These are phyloP conservation scores for Ochlodes sylvanus DNA, from an alignment of 2,888 invertebrate species.

Conservation along the genomic window DNA sequence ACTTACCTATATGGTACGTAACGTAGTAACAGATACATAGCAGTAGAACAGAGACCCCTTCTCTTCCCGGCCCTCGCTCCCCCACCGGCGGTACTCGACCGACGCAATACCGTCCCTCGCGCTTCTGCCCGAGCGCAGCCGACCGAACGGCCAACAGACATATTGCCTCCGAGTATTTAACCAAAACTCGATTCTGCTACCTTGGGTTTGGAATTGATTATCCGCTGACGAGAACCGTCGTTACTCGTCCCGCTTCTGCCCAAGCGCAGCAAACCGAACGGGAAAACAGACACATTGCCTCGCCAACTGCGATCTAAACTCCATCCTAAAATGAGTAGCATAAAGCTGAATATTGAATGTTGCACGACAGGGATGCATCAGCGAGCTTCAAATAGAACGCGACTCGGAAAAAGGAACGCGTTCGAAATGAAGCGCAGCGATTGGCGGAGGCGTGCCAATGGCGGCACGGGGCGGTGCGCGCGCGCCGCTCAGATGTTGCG, in stretches of 20 bases:
- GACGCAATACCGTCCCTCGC: background rate
- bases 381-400: slow-evolving; percentile 82
- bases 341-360: slow-evolving; percentile 50
- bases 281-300: slow-evolving; percentile 75
- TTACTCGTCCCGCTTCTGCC: slow-evolving; percentile 72
- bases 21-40: slow-evolving; percentile 47
- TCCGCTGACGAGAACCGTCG: slow-evolving; percentile 57
- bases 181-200: background rate
- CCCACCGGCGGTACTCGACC: slow-evolving; percentile 49
- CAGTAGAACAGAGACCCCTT: slow-evolving; percentile 35
- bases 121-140: slow-evolving; percentile 2
- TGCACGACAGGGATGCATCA: slow-evolving; percentile 63
- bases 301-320: slow-evolving; percentile 32
- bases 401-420: slow-evolving; percentile 81
- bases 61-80: slow-evolving; percentile 40
- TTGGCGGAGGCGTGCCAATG: slow-evolving; percentile 79
- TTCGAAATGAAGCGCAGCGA: slow-evolving; percentile 81
- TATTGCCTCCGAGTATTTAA: background rate
- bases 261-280: slow-evolving; percentile 80
- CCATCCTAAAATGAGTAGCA: slow-evolving; percentile 7
- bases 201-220: background rate
- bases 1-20: slow-evolving; percentile 52
- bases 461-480: slow-evolving; percentile 61
- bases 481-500: slow-evolving; percentile 55
- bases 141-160: background rate